Percentiles rank a stretch among this genome's conserved stretches.
These are phyloP conservation scores for Clarias platycephalus DNA, from an alignment of 2,797 vertebrate species.

Conservation along the genomic window DNA sequence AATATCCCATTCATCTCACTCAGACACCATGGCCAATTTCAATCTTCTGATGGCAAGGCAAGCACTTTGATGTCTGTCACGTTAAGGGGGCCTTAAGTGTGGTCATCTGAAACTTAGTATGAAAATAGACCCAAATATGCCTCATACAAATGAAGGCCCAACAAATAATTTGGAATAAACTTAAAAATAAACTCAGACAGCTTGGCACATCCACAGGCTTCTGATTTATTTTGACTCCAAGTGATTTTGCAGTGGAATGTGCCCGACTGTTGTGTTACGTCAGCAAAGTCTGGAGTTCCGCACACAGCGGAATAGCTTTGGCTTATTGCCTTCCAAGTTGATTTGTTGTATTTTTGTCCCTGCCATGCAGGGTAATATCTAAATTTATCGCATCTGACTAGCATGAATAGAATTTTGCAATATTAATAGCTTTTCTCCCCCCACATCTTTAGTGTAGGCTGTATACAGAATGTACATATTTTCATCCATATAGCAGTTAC, in stretches of 20 bases:
- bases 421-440: conserved; percentile 3
- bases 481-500: conserved; percentile 18
- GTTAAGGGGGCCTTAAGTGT: not conserved
- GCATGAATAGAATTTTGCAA: not conserved
- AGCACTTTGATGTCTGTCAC: no score
- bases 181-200: conserved; percentile 11
- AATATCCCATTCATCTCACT: not conserved
- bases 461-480: conserved; percentile 4
- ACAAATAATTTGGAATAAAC: conserved; percentile 24
- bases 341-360: conserved; percentile 19
- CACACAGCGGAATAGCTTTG: not conserved
- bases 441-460: not conserved
- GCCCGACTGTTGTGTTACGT: conserved; percentile 20
- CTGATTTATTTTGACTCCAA: conserved; percentile 7
- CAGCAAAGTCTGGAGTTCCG: conserved; percentile 19
- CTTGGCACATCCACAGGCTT: not conserved
- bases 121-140: not conserved
- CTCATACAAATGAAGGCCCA: conserved; percentile 11
- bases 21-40: not conserved
- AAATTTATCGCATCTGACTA: conserved; percentile 19
- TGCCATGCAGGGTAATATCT: conserved; percentile 12
- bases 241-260: conserved; percentile 14
- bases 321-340: conserved; percentile 7
- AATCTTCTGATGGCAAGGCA: not conserved
- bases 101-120: not conserved